Evolutionary conservation across 23 tunicate genomes (phyloP), one percentile per base, ranked within the genome.

Genomic region (Ascidia mentula): DNA sequence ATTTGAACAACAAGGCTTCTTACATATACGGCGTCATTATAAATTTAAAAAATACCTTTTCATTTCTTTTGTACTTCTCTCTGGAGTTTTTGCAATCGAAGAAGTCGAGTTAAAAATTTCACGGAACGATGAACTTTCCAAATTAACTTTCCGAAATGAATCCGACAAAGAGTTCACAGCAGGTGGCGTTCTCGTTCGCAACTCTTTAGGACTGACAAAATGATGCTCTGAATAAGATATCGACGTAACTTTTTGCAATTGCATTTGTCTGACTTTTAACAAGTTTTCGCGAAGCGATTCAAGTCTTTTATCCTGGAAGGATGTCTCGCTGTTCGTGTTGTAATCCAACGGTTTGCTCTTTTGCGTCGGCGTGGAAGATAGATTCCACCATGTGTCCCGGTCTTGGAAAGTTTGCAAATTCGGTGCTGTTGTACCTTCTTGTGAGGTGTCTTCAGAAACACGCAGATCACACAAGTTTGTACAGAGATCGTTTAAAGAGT

Each of bases 401-500:
- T 71, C 75, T 22, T 71, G 75, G 38, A 22, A 22, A 20, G 9
- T 22, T 28, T 4, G 38, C 5, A 36, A 22, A 34, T 35, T 12
- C 24, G 7, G 12, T 53, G 65, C 22, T 53, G 7, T 53, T 42
- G 12, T 42, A 3, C 24, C 65, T 2, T 38, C 37, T 35, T 74
- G 46, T 36, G 53, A 38, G 13, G 15, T 46, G 26, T 34, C 6
- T 17, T 53, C 82, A 22, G 34, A 70, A 30, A 79, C 73, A 7
- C 37, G 34, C 45, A 79, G 38, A 3, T 60, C 82, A 61, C 73
- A 34, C 1, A 79, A 45, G 59, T 79, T 70, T 6, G 82, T 60
- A 34, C 82, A 79, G 5, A 79, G 46, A 13, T 79, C 82, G 18
- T 33, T 60, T 4, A 79, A 34, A 3, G 82, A 79, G 20, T 74